Evolutionary conservation across 2,113 vertebrate species (phyloP), one percentile per base, ranked within the genome.

Genomic region (Microtus oregoni): DNA sequence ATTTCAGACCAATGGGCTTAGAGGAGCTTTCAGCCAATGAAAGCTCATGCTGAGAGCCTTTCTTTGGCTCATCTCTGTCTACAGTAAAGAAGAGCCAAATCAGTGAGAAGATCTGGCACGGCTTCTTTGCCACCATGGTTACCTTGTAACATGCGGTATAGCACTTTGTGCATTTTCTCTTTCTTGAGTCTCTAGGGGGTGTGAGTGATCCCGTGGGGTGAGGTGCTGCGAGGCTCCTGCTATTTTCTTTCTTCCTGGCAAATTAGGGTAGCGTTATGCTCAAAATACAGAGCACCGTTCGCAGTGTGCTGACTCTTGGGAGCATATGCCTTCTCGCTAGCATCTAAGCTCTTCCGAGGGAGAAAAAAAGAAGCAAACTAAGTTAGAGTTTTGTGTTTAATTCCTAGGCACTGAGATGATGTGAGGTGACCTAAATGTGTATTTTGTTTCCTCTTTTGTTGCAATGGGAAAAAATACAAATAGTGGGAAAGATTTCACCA

Each of bases 51-150:
- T 95, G 95, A 98, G 94, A 2, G n/a, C 92, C 89, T 97, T 96
- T 88, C 97, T 98, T 98, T 92, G 79, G 94, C 97, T 98, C 97
- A 95, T 92, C 94, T 98, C 95, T 97, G 86, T 63, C 90, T 73
- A 85, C 65, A 98, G 91, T 90, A 94, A 98, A 93, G 85, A 90
- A 96, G 97, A 97, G 85, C 61, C 95, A 98, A 97, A 97, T 86
- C 89, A 89, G 89, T 93, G 91, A 97, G 87, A 96, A 96, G 96
- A 97, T 97, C 38, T 96, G 98, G 96, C 77, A 94, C 83, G 1
- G 90, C 89, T 96, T 94, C 94, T 91, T 89, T 91, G 96, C 96
- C 97, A 95, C 97, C 96, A 97, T 83, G 96, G 81, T 47, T 90
- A 98, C 89, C 98, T 97, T 91, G 28, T 92, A 96, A 86, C 38